A percentile compares a stretch with the other conserved stretches of the same genome.
Conservation (phyloP, 2,797 vertebrate genomes). For the Hydrophis major region DNA sequence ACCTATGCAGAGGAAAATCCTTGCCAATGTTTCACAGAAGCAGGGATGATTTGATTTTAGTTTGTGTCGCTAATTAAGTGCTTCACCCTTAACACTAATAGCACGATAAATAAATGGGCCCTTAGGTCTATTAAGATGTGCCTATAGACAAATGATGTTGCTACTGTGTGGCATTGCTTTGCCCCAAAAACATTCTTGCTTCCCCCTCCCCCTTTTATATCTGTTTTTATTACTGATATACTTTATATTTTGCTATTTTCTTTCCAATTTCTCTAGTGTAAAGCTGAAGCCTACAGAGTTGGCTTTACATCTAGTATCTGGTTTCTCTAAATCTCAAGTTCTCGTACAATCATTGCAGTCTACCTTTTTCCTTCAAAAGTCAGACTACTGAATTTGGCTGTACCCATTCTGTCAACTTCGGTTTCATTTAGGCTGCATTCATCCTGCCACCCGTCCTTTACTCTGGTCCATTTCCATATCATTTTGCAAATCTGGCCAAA, state of each 20-base stretch:
- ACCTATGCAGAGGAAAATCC: constrained; percentile 59
- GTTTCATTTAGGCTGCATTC: background rate
- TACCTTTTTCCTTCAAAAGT: background rate
- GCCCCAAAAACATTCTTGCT: background rate
- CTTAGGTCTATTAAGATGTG: background rate
- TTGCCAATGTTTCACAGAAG: constrained; percentile 28
- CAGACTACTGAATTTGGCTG: background rate
- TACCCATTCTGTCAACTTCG: background rate
- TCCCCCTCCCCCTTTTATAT: constrained; percentile 6
- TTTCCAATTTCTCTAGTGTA: background rate
- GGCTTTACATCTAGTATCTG: background rate
- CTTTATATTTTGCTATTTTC: constrained; percentile 14
- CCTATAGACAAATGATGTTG: background rate
- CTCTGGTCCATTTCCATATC: background rate
- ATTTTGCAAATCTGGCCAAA: background rate
- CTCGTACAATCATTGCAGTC: background rate
- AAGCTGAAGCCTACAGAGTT: background rate
- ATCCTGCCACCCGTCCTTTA: background rate
- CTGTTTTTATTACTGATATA: constrained; percentile 2
- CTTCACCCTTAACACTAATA: constrained; percentile 32
- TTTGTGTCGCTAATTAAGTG: constrained; percentile 27
- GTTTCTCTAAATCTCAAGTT: background rate
- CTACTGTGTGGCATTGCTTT: background rate
- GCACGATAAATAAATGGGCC: constrained; percentile 1
- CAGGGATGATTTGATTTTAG: constrained; percentile 39